Conservation (phyloP, 2,888 invertebrate genomes). For the Volucella inflata region DNA sequence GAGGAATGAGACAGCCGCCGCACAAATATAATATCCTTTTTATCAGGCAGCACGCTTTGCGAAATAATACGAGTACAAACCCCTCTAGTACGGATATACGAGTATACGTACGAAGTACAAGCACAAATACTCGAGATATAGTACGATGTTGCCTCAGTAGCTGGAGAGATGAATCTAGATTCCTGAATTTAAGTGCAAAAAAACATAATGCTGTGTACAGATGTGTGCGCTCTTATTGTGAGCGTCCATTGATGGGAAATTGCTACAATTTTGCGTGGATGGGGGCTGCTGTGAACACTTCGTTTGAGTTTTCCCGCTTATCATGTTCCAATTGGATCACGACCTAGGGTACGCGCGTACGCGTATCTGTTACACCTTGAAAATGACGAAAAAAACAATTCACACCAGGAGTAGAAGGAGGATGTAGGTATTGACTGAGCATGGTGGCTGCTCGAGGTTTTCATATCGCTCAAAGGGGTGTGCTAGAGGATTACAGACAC, state of each 20-base stretch:
- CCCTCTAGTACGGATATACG: too few relatives aligned
- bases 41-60: conserved; percentile 49
- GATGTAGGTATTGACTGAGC: conserved; percentile 13
- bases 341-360: conserved; percentile 42
- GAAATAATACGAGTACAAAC: conserved; percentile 31
- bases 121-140: not conserved
- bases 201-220: not conserved
- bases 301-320: conserved; percentile 54
- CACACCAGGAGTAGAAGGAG: conserved; percentile 6
- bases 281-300: conserved; percentile 21
- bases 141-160: not conserved
- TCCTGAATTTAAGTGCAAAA: conserved; percentile 6
- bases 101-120: too few relatives aligned
- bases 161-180: not conserved
- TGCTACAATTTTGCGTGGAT: conserved; percentile 38
- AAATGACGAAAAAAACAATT: conserved; percentile 14
- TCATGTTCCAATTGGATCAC: conserved; percentile 63
- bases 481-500: conserved; percentile 42
- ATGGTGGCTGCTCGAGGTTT: not conserved
- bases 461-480: not conserved
- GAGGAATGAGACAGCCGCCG: not conserved
- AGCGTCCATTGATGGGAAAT: conserved; percentile 60
- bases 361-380: conserved; percentile 43
- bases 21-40: conserved; percentile 63
- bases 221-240: conserved; percentile 15